Base-by-base conservation (phyloP, 1,140 invertebrate genomes). In the Hestina assimilis region DNA sequence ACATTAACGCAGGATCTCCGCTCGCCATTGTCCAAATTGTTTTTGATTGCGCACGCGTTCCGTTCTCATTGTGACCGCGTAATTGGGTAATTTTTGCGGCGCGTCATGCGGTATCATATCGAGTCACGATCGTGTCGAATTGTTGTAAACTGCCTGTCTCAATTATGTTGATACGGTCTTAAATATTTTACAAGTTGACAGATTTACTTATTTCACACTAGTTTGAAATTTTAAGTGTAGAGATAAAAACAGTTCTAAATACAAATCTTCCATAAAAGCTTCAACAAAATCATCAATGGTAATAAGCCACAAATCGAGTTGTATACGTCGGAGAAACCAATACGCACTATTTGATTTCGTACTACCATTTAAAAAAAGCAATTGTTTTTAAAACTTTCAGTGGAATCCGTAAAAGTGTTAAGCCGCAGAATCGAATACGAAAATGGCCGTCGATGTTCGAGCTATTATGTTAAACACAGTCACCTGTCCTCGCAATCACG, bases 1-100 rank as follows among this genome's bases (percentile, higher is more conserved):
- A 70, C 72, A 75, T 79, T 75, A 80, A 61, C 64, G 63, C 59
- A 70, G 74, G 72, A 72, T 69, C 70, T 69, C 63, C 62, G 64
- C 67, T 53, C 58, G 62, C 63, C 64, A 63, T 67, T 61, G 50
- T 61, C 63, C 64, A 72, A 80, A 81, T 81, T 81, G 72, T 80
- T 79, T 79, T 68, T 75, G 64, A 81, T 73, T 75, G 63, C 75
- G 65, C 70, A 57, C 61, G 56, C 56, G 56, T 51, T 63, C 21
- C 46, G 56, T 50, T 50, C 38, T 40, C 53, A 51, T 55, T 62
- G 40, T 11, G 19, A 31, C 19, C 14, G 3, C 24, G 46, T 64
- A 64, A 64, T 64, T 64, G 62, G 56, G 52, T 40, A 64, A 59
- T 64, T 59, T 59, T 64, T 59, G 56, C 26, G 48, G 15, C 48